Base-by-base conservation (phyloP, 2,888 invertebrate genomes). In the Cheilosia soror region DNA sequence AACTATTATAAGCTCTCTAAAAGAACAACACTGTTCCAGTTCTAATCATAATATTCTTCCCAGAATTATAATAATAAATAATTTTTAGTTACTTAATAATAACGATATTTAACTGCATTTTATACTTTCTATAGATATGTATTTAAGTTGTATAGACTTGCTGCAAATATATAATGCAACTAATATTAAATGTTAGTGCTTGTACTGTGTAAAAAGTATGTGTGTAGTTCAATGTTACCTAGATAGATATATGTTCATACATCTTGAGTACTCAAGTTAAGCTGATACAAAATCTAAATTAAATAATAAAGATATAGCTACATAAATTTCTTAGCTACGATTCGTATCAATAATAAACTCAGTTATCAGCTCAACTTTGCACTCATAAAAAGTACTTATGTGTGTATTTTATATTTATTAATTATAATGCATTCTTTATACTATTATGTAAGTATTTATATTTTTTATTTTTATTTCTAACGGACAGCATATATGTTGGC, bases 401-500 rank as follows among this genome's bases (percentile, higher is more conserved):
- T 78, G 72, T 83, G 72, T 84, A 71, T 58, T 66, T 65, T 65
- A 63, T 73, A 44, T 57, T 20, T 60, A 44, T 71, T 42, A 69
- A 57, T 63, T 13, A n/a, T 29, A 13, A 15, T 68, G 53, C 57
- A 80, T 66, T 65, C 58, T n/a, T 51, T 27, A 53, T 69, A 65
- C n/a, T n/a, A n/a, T n/a, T 55, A 76, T 66, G 78, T 84, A 37
- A 42, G 53, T 42, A 62, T 66, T 53, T 51, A 44, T 51, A 13
- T 55, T 75, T 65, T 13, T 7, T 47, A 2, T 58, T 62, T 42
- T 53, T 44, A 58, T 72, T 66, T 62, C 71, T 76, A 89, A 89
- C 89, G 91, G 91, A 92, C 92, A 92, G 92, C 92, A 92, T 92
- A 92, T 92, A 92, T 92, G 92, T 92, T 92, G 92, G 92, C 92